Base-by-base conservation (phyloP, 2,797 vertebrate species). In the Coregonus sp. region DNA sequence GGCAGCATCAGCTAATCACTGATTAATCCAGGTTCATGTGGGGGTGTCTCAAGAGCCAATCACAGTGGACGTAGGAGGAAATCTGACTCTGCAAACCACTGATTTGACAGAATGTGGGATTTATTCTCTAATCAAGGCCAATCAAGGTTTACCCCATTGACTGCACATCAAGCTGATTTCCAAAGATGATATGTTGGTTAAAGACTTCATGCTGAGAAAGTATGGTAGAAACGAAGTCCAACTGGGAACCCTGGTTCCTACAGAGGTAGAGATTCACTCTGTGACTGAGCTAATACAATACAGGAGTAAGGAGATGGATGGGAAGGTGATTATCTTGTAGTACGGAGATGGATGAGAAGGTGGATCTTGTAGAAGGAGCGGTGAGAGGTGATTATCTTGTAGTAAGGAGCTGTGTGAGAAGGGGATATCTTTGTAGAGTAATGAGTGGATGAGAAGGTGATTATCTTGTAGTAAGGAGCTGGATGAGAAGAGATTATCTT, bases 81-180 rank as follows among this genome's bases (percentile, higher is more conserved):
- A 89, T 88, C 90, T 85, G 88, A 56, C 88, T 77, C 80, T 73
- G 80, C 87, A 86, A 25, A 25, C 14, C 47, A 51, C 40, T 92
- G 91, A 92, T 93, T 90, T 90, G 92, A 93, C 92, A 91, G 87
- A 88, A 56, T 88, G 90, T 91, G 88, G 91, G 92, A 92, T 92
- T 90, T 90, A 90, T 92, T 86, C 89, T 76, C 88, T 91, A 89
- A 93, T 93, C 92, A 93, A 84, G 91, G 89, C 90, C 89, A 93
- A 93, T 92, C 90, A 71, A 25, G 40, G 14, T 25, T 52, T 33
- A 14, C 25, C 70, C 70, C 11, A 31, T 29, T 50, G 70, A 51
- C 47, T 50, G 25, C 20, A 25, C 25, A 61, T 63, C 20, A 63
- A 63, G 59, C 59, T 63, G 20, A 63, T 63, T 63, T 9, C 7